These are phyloP conservation scores for Mechanitis messenoides DNA, from an alignment of 2,888 invertebrate species.

Conservation along the genomic window DNA sequence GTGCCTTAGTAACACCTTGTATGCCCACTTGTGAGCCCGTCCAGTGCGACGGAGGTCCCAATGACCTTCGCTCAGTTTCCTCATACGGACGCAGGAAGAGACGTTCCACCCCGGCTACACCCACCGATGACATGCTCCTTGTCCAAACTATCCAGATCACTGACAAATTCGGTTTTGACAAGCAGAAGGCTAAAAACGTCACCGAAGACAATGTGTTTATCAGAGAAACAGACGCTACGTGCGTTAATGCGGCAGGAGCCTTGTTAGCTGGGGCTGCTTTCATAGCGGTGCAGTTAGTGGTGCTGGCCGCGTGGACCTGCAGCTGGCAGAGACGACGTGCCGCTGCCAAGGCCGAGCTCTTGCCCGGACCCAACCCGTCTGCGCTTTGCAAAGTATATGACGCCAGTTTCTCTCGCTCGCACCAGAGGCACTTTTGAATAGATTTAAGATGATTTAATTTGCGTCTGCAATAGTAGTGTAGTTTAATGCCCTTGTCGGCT, in stretches of 20 bases:
- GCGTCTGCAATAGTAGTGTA: conserved; percentile 74
- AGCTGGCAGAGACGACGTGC: conserved; percentile 88
- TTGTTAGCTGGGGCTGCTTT: conserved; percentile 91
- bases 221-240: conserved; percentile 78
- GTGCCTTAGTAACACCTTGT: conserved; percentile 95
- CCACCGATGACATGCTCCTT: conserved; percentile 87
- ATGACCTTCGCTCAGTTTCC: conserved; percentile 87
- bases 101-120: conserved; percentile 77
- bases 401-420: conserved; percentile 87
- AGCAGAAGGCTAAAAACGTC: conserved; percentile 78
- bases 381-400: conserved; percentile 91
- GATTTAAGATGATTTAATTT: conserved; percentile 60
- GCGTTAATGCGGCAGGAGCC: conserved; percentile 87
- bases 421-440: conserved; percentile 74
- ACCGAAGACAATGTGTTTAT: conserved; percentile 85
- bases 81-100: conserved; percentile 90
- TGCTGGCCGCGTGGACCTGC: conserved; percentile 92
- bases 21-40: conserved; percentile 95
- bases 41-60: conserved; percentile 91
- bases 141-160: conserved; percentile 95
- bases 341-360: conserved; percentile 81
- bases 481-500: neutral
- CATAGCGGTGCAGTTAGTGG: conserved; percentile 89
- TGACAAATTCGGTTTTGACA: conserved; percentile 92
- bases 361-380: conserved; percentile 77